phyloP scores from a whole-genome alignment of 2,113 vertebrate genomes.

The Cavia aperea region DNA sequence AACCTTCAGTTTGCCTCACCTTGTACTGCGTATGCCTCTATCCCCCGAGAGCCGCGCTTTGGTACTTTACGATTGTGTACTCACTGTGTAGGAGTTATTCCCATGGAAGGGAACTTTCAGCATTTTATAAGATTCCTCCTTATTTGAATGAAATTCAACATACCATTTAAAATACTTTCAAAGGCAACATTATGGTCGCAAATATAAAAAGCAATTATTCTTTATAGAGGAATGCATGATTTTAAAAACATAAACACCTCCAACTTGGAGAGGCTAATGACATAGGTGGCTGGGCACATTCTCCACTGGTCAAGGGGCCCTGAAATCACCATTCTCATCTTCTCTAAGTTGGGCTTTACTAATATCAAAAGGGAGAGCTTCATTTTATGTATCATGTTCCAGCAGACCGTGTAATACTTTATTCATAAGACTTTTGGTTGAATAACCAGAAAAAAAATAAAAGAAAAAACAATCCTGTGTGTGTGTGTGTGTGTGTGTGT shows the following conservation, averaged over 20 bases:
- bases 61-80: neutral
- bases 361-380: neutral
- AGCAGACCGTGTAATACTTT: neutral
- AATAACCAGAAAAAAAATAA: neutral
- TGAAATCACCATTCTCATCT: neutral
- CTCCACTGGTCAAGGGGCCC: neutral
- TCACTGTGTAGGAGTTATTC: neutral
- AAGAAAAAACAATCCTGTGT: neutral
- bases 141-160: neutral
- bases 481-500: neutral
- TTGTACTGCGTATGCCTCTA: neutral
- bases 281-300: neutral
- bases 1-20: neutral
- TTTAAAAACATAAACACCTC: neutral
- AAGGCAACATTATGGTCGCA: neutral
- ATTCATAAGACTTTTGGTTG: neutral
- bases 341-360: neutral
- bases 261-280: neutral
- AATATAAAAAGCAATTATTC: slow-evolving; percentile 1
- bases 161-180: neutral
- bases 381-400: neutral
- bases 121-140: neutral
- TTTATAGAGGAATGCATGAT: neutral
- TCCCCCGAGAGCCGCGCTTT: neutral
- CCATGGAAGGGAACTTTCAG: neutral